phyloP scores from a whole-genome alignment of 2,888 invertebrate genomes.

The Taphrorychus bicolor region DNA sequence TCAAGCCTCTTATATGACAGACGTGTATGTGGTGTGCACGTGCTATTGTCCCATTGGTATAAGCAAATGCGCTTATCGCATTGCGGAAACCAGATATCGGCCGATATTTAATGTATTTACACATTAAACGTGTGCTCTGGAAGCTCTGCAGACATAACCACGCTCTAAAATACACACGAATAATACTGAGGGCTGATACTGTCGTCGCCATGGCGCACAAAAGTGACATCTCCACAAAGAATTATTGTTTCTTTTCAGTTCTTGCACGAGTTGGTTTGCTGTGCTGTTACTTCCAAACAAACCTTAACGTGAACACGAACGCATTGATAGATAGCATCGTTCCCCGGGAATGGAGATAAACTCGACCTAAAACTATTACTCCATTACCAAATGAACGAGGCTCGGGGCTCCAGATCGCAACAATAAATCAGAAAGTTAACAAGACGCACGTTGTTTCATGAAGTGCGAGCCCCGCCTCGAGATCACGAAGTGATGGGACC shows the following conservation, averaged over 20 bases:
- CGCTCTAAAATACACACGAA: conserved; percentile 35
- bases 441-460: conserved; percentile 58
- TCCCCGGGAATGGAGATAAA: conserved; percentile 33
- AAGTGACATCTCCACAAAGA: conserved; percentile 36
- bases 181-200: conserved; percentile 33
- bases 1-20: neutral
- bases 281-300: conserved; percentile 2
- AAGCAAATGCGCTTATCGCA: conserved; percentile 33
- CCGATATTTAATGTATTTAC: conserved; percentile 41
- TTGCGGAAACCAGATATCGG: conserved; percentile 41
- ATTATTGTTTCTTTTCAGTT: conserved; percentile 41
- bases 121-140: conserved; percentile 39
- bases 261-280: neutral
- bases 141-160: conserved; percentile 21
- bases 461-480: conserved; percentile 57
- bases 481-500: conserved; percentile 57
- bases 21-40: neutral
- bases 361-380: conserved; percentile 39
- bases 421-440: conserved; percentile 60
- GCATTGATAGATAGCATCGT: conserved; percentile 29
- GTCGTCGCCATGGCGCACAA: conserved; percentile 32
- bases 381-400: conserved; percentile 40
- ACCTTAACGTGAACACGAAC: neutral
- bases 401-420: conserved; percentile 42
- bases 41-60: conserved; percentile 22